Evolutionary conservation across 2,888 invertebrate species (phyloP).

Genomic region (Oxystoma pomonae): DNA sequence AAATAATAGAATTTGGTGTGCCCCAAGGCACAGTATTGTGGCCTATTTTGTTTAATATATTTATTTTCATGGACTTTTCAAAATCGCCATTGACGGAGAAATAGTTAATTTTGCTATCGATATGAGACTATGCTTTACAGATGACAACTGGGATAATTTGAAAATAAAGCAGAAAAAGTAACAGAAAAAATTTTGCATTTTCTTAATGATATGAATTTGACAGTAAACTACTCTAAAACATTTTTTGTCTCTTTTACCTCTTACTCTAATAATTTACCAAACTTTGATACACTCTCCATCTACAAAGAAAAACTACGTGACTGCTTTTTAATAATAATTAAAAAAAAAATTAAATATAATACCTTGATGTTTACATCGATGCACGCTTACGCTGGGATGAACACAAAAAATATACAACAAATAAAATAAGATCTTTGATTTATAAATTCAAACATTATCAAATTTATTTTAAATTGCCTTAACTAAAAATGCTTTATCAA

Average conservation of each 20-base stretch:
- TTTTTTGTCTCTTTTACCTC: background rate
- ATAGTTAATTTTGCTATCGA: background rate
- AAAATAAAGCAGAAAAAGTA: background rate
- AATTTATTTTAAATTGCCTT: too few species aligned
- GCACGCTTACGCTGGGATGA: too few species aligned
- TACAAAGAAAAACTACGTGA: too few species aligned
- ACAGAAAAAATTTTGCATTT: background rate
- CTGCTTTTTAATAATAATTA: too few species aligned
- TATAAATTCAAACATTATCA: too few species aligned
- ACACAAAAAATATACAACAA: too few species aligned
- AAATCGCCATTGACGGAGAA: background rate
- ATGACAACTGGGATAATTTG: background rate
- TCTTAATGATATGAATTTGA: background rate
- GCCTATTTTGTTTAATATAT: background rate
- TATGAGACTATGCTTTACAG: background rate
- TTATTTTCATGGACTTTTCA: background rate
- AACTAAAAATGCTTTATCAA: too few species aligned
- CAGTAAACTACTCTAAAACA: background rate
- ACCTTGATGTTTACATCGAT: too few species aligned
- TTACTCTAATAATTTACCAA: background rate
- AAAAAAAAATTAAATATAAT: too few species aligned
- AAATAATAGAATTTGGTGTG: background rate
- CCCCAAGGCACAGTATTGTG: background rate
- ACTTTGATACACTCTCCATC: too few species aligned
- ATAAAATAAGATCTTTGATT: too few species aligned